phyloP scores from a whole-genome alignment of 2,888 invertebrate genomes.

The Scaptomyza parva region DNA sequence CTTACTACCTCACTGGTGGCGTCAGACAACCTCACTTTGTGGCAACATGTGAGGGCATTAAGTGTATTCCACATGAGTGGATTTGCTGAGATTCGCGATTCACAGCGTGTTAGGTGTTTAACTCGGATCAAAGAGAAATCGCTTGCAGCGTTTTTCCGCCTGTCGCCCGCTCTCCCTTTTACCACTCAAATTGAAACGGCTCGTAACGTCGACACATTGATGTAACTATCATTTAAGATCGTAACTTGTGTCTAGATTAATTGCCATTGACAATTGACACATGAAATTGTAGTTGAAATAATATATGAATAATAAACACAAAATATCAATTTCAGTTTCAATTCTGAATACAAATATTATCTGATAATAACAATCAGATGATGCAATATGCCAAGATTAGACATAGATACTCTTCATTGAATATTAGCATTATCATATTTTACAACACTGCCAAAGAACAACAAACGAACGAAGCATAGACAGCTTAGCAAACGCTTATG shows the following conservation, averaged over 20 bases:
- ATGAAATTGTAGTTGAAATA: too few relatives aligned
- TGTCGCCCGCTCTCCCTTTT: not conserved
- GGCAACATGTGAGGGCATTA: slow-evolving; percentile 60
- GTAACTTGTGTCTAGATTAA: slow-evolving; percentile 18
- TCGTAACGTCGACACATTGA: slow-evolving; percentile 34
- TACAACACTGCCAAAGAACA: not conserved
- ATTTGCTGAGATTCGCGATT: slow-evolving; percentile 70
- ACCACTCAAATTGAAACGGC: slow-evolving; percentile 10
- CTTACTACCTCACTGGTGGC: too few relatives aligned
- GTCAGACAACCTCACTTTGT: slow-evolving; percentile 17
- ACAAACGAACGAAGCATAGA: not conserved
- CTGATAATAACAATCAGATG: not conserved
- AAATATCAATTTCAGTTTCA: not conserved
- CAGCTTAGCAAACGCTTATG: slow-evolving; percentile 6
- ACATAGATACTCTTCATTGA: not conserved
- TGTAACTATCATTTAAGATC: slow-evolving; percentile 55
- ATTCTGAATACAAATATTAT: not conserved
- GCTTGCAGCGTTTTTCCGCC: slow-evolving; percentile 42
- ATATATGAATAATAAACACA: too few relatives aligned
- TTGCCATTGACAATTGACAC: slow-evolving; percentile 1
- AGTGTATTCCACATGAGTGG: slow-evolving; percentile 72
- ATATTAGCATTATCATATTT: slow-evolving; percentile 1
- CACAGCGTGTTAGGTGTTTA: slow-evolving; percentile 72
- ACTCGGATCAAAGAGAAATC: slow-evolving; percentile 71
- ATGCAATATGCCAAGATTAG: not conserved